phyloP scores from a whole-genome alignment of 2,797 vertebrate species.

The Leptodactylus fallax region DNA sequence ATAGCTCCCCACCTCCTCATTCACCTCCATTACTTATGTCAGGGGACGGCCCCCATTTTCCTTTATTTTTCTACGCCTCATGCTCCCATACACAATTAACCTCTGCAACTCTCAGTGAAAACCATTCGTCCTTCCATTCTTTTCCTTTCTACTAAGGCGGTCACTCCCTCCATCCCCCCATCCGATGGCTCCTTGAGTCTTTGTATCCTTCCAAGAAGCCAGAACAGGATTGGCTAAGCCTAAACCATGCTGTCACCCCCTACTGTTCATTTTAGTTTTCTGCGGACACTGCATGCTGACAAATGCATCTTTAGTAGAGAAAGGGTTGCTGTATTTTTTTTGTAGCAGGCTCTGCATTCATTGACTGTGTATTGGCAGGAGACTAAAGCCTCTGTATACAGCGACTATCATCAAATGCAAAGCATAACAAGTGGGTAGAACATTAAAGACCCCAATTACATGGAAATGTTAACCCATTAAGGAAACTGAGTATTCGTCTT shows the following conservation, averaged over 20 bases:
- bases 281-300: neutral
- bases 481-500: neutral
- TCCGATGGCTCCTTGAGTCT: conserved; percentile 63
- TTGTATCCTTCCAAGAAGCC: conserved; percentile 66
- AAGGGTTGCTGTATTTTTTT: neutral
- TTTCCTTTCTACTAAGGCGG: conserved; percentile 62
- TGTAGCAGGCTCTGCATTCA: neutral
- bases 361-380: neutral
- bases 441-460: neutral
- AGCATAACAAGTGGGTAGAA: neutral
- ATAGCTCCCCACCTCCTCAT: conserved; percentile 59
- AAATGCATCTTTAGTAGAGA: conserved; percentile 65
- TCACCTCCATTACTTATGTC: conserved; percentile 62
- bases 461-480: neutral
- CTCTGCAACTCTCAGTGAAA: conserved; percentile 77
- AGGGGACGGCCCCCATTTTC: conserved; percentile 74
- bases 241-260: conserved; percentile 63
- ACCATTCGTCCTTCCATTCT: conserved; percentile 68
- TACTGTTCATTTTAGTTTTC: conserved; percentile 64
- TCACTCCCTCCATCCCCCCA: neutral
- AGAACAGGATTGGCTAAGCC: conserved; percentile 59
- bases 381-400: neutral
- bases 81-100: conserved; percentile 79
- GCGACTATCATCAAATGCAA: neutral
- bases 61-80: conserved; percentile 72